Percentiles rank a stretch among this genome's conserved stretches.
Evolutionary conservation across 2,797 vertebrate species (phyloP).

Genomic region (Sparus aurata): DNA sequence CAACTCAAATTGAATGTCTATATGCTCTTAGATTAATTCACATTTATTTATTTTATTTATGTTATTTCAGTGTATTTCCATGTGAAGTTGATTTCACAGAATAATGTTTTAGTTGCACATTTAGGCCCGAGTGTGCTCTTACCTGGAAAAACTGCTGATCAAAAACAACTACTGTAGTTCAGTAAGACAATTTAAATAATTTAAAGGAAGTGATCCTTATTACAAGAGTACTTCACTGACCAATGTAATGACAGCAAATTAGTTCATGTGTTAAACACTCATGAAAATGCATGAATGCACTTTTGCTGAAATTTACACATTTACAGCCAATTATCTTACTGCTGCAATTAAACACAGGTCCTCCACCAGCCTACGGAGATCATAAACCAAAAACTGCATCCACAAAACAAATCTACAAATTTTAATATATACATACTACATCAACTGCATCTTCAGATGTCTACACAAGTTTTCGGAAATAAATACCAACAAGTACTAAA

Average conservation of each 20-base stretch:
- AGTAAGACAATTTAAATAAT: not conserved
- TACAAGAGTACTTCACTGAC: not conserved
- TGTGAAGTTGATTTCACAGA: too few relatives aligned
- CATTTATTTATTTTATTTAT: too few relatives aligned
- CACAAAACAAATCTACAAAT: not conserved
- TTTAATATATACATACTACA: slow-evolving; percentile 20
- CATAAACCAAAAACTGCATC: slow-evolving; percentile 4
- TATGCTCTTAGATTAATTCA: too few relatives aligned
- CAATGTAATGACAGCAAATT: slow-evolving; percentile 13
- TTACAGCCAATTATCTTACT: slow-evolving; percentile 40
- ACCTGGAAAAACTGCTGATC: not conserved
- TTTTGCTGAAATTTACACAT: slow-evolving; percentile 55
- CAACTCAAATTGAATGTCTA: not conserved
- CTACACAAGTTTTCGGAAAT: not conserved
- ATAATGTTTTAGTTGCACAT: too few relatives aligned
- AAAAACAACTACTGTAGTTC: not conserved
- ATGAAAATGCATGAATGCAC: slow-evolving; percentile 46
- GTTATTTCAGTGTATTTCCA: too few relatives aligned
- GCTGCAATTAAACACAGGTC: slow-evolving; percentile 21
- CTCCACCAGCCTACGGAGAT: slow-evolving; percentile 19
- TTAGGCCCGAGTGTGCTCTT: not conserved
- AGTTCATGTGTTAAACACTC: slow-evolving; percentile 21
- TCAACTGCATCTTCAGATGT: not conserved
- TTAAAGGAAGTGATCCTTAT: not conserved
- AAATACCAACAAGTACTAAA: slow-evolving; percentile 13